Conservation (phyloP, 2,797 vertebrate genomes). For the Kryptopterus vitreolus region DNA sequence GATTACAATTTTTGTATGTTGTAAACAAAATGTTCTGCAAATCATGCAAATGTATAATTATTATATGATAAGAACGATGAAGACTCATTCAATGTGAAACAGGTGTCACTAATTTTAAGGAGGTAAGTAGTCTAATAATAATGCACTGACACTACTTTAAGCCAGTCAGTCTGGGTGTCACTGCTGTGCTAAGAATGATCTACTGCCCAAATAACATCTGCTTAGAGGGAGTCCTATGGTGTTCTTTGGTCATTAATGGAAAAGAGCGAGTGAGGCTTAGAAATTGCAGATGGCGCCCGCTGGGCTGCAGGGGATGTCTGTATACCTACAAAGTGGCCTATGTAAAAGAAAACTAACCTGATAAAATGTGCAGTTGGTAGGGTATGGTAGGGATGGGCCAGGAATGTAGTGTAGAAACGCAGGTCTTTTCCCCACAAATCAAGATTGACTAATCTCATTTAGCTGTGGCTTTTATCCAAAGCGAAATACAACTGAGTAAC, state of each 20-base stretch:
- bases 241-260: background rate
- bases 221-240: background rate
- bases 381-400: background rate
- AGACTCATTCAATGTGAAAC: background rate
- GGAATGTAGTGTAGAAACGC: background rate
- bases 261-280: background rate
- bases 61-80: too few relatives aligned
- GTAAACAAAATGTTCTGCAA: background rate
- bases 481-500: background rate
- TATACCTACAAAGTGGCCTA: background rate
- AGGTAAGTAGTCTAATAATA: background rate
- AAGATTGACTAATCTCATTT: background rate
- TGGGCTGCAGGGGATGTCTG: background rate
- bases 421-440: background rate
- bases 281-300: background rate
- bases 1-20: background rate
- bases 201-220: background rate
- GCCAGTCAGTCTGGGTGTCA: background rate
- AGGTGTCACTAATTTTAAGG: background rate
- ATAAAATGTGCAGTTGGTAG: too few relatives aligned
- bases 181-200: slow-evolving; percentile 5
- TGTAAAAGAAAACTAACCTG: background rate
- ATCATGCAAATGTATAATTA: background rate
- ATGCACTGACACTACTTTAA: background rate
- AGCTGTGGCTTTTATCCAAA: background rate